Evolutionary conservation across 53 echinoderm and acorn worm genomes (phyloP).

Genomic region (Henricia sp.): DNA sequence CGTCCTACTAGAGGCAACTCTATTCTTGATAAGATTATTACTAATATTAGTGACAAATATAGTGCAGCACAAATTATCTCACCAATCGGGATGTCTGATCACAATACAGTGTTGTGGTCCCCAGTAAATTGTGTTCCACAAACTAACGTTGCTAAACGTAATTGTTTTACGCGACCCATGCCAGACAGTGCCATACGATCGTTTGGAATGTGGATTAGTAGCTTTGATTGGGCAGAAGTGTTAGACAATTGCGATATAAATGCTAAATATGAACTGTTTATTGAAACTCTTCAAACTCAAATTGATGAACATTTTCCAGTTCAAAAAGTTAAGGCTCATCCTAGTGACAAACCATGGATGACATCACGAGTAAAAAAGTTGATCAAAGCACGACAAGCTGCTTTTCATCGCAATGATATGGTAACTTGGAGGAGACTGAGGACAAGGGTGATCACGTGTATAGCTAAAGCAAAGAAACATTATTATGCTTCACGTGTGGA

Average conservation of each 20-base stretch:
- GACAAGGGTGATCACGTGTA: neutral
- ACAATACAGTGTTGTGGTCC: neutral
- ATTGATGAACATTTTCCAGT: neutral
- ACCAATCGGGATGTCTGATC: neutral
- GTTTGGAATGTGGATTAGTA: conserved; percentile 18
- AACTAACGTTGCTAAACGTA: neutral
- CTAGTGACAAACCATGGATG: conserved; percentile 12
- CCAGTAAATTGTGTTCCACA: neutral
- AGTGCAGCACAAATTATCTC: neutral
- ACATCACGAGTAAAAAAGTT: conserved; percentile 6
- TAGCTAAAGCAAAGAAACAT: conserved; percentile 9
- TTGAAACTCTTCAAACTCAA: neutral
- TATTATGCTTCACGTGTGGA: conserved; percentile 2
- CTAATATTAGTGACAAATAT: neutral
- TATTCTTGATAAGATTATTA: conserved; percentile 21
- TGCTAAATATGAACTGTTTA: neutral
- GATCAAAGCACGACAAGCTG: conserved; percentile 6
- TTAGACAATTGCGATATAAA: neutral
- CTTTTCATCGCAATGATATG: neutral
- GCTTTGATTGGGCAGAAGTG: conserved; percentile 9
- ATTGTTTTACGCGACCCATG: neutral
- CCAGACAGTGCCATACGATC: neutral
- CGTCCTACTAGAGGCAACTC: neutral
- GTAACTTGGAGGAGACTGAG: neutral
- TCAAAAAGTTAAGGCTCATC: conserved; percentile 5